A percentile compares a stretch with the other conserved stretches of the same genome.
Conservation (phyloP, 2,113 vertebrate species). For the Rallus limicola region DNA sequence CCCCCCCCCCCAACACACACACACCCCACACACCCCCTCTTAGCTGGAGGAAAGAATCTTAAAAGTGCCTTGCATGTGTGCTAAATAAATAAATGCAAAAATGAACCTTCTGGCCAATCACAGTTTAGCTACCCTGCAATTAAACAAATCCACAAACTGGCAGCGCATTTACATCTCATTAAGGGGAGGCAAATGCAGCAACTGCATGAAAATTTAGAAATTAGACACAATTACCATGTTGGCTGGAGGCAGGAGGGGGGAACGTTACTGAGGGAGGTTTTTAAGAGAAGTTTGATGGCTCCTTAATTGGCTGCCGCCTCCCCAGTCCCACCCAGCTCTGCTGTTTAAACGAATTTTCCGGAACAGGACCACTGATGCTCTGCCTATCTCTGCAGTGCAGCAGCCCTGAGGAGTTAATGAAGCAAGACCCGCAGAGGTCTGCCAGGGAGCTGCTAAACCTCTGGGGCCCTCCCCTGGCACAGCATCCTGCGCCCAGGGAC, state of each 20-base stretch:
- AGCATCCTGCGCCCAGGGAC: background rate
- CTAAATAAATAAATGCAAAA: constrained; percentile 72
- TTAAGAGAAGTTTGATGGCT: constrained; percentile 62
- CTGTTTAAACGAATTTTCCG: background rate
- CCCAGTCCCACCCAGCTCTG: constrained; percentile 19
- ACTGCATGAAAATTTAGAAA: constrained; percentile 79
- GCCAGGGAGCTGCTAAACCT: background rate
- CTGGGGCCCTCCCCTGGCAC: background rate
- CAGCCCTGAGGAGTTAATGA: background rate
- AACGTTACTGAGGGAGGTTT: constrained; percentile 42
- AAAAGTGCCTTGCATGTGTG: constrained; percentile 40
- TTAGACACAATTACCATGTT: constrained; percentile 79
- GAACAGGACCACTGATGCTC: background rate
- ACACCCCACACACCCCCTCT: background rate
- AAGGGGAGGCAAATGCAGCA: constrained; percentile 74
- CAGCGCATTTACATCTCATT: constrained; percentile 81
- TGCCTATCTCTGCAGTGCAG: background rate
- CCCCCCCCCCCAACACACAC: background rate
- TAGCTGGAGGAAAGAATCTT: constrained; percentile 11
- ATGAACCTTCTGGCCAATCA: constrained; percentile 76
- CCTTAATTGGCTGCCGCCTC: constrained; percentile 58
- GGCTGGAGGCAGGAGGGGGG: constrained; percentile 55
- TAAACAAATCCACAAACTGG: constrained; percentile 78
- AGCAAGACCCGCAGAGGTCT: background rate
- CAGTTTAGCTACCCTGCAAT: constrained; percentile 78